Base-by-base conservation (phyloP, 30 jellyfish, hydroid and myxozoan genomes). In the Rhopilema esculentum region DNA sequence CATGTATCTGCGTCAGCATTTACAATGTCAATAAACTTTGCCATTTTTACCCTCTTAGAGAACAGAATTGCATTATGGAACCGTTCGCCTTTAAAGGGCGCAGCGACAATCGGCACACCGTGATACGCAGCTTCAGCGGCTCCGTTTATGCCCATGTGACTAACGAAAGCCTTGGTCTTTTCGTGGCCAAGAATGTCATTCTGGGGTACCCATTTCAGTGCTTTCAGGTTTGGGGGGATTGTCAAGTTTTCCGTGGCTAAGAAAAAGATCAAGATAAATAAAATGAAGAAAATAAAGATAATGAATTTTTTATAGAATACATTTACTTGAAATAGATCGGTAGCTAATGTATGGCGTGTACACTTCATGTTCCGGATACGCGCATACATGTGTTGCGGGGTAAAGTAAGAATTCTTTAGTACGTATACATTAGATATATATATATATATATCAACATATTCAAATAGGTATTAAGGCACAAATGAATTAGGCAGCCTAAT, bases 81-180 rank as follows among this genome's bases (percentile, higher is more conserved):
- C 16, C 89, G 33, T 51, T 87, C 96, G 19, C 64, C 48, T 27
- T 71, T 87, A 23, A 80, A 20, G 29, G 70, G 66, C n/a, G 89
- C 90, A 1, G 96, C 96, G 0, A 87, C 86, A 18, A 87, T 29
- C 2, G 96, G 96, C 20, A 87, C 96, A 25, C 91, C 91, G 68
- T 87, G 96, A 31, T 77, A 87, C 1, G 96, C 96, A 16, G 91
- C 96, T 53, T 87, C 96, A 48, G 78, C 26, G 8, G 96, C 96
- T 23, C 96, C 61, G 69, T 87, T 87, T 17, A 40, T 49, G 18
- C 96, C 96, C 91, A 87, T 69, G 85, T 87, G 96, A 69, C 96
- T 87, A 23, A 87, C 75, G 52, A 87, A 87, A 12, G 91, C 96
- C 33, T 78, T 77, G 30, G 88, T 75, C 57, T 87, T 67, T 48